Evolutionary conservation across 2,888 invertebrate genomes (phyloP).

Genomic region (Epicampocera succincta): DNA sequence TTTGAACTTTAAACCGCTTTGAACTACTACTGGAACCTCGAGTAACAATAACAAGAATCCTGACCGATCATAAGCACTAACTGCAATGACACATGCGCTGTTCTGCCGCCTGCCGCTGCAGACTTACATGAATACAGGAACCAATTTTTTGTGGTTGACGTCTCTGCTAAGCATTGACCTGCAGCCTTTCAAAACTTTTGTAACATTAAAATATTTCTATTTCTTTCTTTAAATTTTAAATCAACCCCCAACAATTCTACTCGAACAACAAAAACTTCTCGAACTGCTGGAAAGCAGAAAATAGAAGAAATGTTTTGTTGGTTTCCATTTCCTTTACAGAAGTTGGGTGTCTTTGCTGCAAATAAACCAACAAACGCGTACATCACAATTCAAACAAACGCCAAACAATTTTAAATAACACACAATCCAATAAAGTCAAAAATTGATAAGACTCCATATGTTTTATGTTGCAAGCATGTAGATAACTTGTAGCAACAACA

Average conservation of each 20-base stretch:
- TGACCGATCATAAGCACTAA: no score
- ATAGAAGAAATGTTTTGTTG: conserved; percentile 26
- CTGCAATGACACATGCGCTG: no score
- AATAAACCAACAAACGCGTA: neutral
- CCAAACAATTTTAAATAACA: conserved; percentile 42
- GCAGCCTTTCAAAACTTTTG: no score
- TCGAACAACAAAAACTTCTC: conserved; percentile 11
- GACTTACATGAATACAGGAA: no score
- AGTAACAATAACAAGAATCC: no score
- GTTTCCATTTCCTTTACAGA: conserved; percentile 41
- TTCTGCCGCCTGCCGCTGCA: no score
- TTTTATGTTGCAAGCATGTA: conserved; percentile 19
- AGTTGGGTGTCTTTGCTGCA: conserved; percentile 3
- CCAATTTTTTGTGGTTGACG: no score
- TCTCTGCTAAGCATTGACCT: no score
- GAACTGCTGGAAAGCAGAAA: conserved; percentile 37
- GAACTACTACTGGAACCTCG: no score
- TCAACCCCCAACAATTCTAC: neutral
- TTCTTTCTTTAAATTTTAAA: neutral
- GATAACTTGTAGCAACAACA: conserved; percentile 2
- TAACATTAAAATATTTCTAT: neutral
- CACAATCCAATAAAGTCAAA: conserved; percentile 62
- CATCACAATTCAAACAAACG: conserved; percentile 5
- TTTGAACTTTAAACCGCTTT: no score
- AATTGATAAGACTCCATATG: conserved; percentile 56